Evolutionary conservation across 1,140 invertebrate species (phyloP), one percentile per base, ranked within the genome.

Genomic region (Bombus pyrosoma): DNA sequence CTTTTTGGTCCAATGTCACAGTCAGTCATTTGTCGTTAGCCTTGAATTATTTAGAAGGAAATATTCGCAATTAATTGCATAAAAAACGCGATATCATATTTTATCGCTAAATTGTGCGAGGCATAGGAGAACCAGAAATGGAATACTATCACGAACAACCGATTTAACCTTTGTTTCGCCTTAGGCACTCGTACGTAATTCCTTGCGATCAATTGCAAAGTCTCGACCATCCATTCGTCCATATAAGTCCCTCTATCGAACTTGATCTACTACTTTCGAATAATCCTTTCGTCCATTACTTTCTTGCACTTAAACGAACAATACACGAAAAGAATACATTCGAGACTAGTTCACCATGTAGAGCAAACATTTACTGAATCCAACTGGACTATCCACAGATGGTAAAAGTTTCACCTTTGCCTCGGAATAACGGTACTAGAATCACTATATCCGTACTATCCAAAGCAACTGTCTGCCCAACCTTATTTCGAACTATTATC

Each of bases 321-420:
- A 74, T 53, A n/a, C 3, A 12, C 8, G 18, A n/a, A 12, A n/a
- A 59, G 3, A n/a, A 25, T 25, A 34, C 22, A 3, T 3, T 25
- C 34, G 10, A n/a, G 39, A 12, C 68, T 25, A 1, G 32, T 68
- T 59, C 22, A 53, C 47, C 69, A 34, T 39, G 47, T 81, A 37
- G 34, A 53, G 28, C 64, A 47, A 72, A 80, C 62, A 79, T 79
- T 47, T 64, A 32, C 72, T 66, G 77, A 78, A 76, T 89, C 39
- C 9, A n/a, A 59, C 73, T 62, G 59, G 32, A 32, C 62, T 57
- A 71, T 86, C 43, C 37, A 15, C 18, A 22, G 43, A 59, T 25
- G 62, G 83, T 74, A 79, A 83, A 87, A 81, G 77, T 82, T 81
- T 87, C 81, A 57, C 68, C 62, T 73, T 78, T 84, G 25, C 53